These are phyloP conservation scores for Prosapia bicincta DNA, from an alignment of 2,888 invertebrate species.

Conservation along the genomic window DNA sequence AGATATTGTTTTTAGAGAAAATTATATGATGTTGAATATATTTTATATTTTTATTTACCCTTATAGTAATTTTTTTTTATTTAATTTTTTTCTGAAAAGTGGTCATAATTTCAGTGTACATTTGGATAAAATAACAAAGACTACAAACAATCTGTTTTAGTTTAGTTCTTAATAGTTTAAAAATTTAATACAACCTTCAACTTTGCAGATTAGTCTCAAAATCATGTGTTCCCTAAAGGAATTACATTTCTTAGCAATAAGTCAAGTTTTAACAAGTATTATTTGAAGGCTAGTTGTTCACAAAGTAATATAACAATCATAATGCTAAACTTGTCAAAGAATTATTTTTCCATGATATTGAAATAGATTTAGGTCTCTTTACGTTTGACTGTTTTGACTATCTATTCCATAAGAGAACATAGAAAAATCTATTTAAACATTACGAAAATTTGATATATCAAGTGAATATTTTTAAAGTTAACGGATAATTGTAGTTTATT, in stretches of 20 bases:
- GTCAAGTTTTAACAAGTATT: neutral
- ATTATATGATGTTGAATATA: constrained; percentile 23
- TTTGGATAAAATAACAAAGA: neutral
- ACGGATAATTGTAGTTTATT: no score
- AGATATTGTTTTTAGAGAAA: constrained; percentile 26
- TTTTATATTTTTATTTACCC: neutral
- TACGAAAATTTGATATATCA: no score
- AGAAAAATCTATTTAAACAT: no score
- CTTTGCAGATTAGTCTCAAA: neutral
- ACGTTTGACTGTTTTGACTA: neutral
- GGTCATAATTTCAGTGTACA: neutral
- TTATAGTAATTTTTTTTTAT: neutral
- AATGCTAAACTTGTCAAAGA: neutral
- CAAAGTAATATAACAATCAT: neutral
- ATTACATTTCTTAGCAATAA: neutral
- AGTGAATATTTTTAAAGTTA: no score
- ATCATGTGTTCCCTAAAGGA: neutral
- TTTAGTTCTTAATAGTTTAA: neutral
- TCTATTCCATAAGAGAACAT: no score
- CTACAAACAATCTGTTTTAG: neutral
- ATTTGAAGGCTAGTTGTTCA: no score
- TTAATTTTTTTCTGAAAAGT: neutral
- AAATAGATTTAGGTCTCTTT: neutral
- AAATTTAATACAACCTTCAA: neutral
- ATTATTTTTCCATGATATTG: neutral